Evolutionary conservation across 2,797 vertebrate genomes (phyloP).

Genomic region (Cryptoprocta ferox): DNA sequence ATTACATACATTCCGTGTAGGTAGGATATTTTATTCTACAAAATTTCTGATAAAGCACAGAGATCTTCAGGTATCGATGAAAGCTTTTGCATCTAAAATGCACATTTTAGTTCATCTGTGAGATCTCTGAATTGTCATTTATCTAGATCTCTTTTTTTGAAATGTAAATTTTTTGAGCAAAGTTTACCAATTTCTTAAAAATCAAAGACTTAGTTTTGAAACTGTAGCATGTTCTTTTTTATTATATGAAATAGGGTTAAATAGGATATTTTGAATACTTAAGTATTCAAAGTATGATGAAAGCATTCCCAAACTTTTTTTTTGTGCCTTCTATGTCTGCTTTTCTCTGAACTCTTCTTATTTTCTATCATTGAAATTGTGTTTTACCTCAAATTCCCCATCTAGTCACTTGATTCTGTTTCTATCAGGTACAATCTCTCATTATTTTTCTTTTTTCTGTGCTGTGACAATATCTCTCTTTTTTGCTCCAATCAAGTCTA

Average conservation of each 20-base stretch:
- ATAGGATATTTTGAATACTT: conserved; percentile 2
- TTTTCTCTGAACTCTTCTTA: neutral
- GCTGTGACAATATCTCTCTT: neutral
- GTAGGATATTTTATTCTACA: conserved; percentile 1
- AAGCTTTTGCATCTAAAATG: conserved; percentile 1
- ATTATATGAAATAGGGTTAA: neutral
- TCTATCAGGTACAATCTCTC: neutral
- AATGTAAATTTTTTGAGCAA: neutral
- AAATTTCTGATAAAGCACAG: neutral
- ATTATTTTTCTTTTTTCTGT: conserved; percentile 28
- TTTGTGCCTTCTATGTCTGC: neutral
- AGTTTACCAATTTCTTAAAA: neutral
- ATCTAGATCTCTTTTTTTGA: neutral
- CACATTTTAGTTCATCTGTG: neutral
- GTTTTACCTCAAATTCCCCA: neutral
- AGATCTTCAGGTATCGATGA: neutral
- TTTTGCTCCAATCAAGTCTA: neutral
- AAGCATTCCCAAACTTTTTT: neutral
- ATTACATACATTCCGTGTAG: neutral
- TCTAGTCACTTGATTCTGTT: neutral
- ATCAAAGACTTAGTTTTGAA: neutral
- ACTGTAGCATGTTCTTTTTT: neutral
- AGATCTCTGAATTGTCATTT: neutral
- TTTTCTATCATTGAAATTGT: conserved; percentile 15
- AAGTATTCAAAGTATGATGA: neutral